These are phyloP conservation scores for Sebastes jordani DNA, from an alignment of 2,797 vertebrate genomes.

Conservation along the genomic window DNA sequence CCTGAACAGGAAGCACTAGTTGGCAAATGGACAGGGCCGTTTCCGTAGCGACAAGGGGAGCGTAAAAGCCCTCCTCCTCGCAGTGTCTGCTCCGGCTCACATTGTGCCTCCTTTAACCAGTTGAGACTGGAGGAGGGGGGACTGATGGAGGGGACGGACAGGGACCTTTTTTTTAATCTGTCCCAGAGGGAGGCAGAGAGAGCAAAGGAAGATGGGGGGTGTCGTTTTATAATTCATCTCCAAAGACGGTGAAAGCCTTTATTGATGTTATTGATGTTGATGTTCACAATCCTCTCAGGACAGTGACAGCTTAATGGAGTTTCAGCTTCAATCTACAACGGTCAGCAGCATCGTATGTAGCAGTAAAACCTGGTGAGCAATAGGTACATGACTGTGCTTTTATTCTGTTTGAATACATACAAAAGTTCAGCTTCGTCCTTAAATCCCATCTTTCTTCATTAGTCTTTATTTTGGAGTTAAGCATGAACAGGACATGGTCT, in stretches of 20 bases:
- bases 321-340: background rate
- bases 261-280: slow-evolving; percentile 49
- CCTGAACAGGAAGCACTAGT: slow-evolving; percentile 60
- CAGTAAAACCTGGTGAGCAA: background rate
- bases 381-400: background rate
- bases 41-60: slow-evolving; percentile 42
- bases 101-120: slow-evolving; percentile 26
- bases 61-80: slow-evolving; percentile 31
- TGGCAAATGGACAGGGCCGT: slow-evolving; percentile 54
- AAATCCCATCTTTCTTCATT: too few species aligned
- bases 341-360: background rate
- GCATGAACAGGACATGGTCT: too few species aligned
- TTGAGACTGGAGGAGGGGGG: slow-evolving; percentile 45
- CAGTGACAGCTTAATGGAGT: slow-evolving; percentile 5
- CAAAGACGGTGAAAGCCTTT: slow-evolving; percentile 17
- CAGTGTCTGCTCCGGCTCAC: slow-evolving; percentile 36
- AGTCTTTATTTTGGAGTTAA: too few species aligned
- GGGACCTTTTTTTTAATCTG: slow-evolving; percentile 16
- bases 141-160: slow-evolving; percentile 29
- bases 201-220: background rate
- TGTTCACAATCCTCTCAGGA: slow-evolving; percentile 27
- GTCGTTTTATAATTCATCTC: background rate
- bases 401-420: too few species aligned
- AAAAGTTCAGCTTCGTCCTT: too few species aligned
- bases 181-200: slow-evolving; percentile 20